Base-by-base conservation (phyloP, 2,888 invertebrate genomes). In the Pristionchus exspectatus region DNA sequence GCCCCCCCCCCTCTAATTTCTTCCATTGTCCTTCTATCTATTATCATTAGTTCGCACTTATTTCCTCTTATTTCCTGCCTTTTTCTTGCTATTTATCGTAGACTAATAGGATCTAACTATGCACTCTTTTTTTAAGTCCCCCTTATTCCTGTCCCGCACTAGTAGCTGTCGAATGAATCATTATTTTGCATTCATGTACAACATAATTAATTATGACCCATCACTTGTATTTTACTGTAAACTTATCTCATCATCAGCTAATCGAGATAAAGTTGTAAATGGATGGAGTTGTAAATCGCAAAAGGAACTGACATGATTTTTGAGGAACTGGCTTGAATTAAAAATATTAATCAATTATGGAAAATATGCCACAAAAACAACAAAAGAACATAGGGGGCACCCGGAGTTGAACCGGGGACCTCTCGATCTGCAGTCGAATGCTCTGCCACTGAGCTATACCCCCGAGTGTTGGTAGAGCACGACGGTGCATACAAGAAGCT, bases 371-470 rank as follows among this genome's bases (percentile, higher is more conserved):
- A 54, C 5, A 18, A n/a, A 87, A 66, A 44, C 3, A 24, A 4
- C 21, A n/a, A 38, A 81, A 81, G n/a, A 83, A 27, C 44, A 33
- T 91, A 91, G 90, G 91, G 91, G 90, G 90, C 91, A 91, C 90
- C 89, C 91, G 92, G 92, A 91, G 66, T 93, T 93, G 93, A 93
- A 93, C 93, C 93, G 89, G 90, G 90, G 93, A 93, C 93, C 93
- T 93, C 91, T 93, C 93, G 93, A 92, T 92, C 93, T 93, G 93
- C 93, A 93, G 91, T 92, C 93, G 93, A 93, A 91, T 93, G 93
- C 93, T 93, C 93, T 93, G 89, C 93, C 93, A 92, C 93, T 93
- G 93, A 93, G 93, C 93, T 93, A 93, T 91, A 90, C 91, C 91
- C 91, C 91, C 81, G 44, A 81, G 54, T 18, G 54, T 38, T 38